These are phyloP conservation scores for Drosophila sulfurigaster DNA, from an alignment of 1,140 invertebrate genomes.

Conservation along the genomic window DNA sequence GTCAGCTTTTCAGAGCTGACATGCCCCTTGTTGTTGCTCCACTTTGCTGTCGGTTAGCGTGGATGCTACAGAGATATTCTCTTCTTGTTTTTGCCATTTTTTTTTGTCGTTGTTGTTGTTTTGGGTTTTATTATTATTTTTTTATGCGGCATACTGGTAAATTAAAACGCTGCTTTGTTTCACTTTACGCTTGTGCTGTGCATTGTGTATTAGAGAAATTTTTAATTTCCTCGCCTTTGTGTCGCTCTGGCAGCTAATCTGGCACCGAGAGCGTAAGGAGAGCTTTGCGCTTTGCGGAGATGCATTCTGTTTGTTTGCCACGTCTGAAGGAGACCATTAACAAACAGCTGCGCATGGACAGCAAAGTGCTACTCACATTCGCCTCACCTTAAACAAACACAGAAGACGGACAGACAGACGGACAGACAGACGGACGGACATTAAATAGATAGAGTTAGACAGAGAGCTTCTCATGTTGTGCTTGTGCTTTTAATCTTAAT, in stretches of 20 bases:
- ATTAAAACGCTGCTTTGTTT: slow-evolving; percentile 77
- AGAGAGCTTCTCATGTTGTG: slow-evolving; percentile 45
- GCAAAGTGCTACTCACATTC: slow-evolving; percentile 47
- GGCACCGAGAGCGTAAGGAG: slow-evolving; percentile 24
- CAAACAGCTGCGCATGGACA: slow-evolving; percentile 51
- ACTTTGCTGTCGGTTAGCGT: slow-evolving; percentile 36
- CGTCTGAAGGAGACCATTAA: slow-evolving; percentile 49
- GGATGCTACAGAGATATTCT: neutral
- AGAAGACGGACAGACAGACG: neutral
- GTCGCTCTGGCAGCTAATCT: slow-evolving; percentile 57
- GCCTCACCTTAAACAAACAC: slow-evolving; percentile 63
- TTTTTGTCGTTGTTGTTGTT: neutral
- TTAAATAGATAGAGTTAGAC: slow-evolving; percentile 11
- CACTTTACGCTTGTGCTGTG: slow-evolving; percentile 48
- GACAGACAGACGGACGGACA: slow-evolving; percentile 1
- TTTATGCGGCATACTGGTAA: slow-evolving; percentile 49
- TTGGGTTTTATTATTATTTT: slow-evolving; percentile 12
- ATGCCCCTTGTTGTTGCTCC: slow-evolving; percentile 11
- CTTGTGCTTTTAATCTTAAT: slow-evolving; percentile 76
- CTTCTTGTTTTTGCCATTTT: slow-evolving; percentile 4
- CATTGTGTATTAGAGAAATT: slow-evolving; percentile 62
- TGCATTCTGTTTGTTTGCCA: slow-evolving; percentile 42
- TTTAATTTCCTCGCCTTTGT: slow-evolving; percentile 70
- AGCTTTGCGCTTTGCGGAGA: slow-evolving; percentile 4
- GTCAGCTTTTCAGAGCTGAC: slow-evolving; percentile 1